Evolutionary conservation across 2,888 invertebrate species (phyloP).

Genomic region (Alcis repandata): DNA sequence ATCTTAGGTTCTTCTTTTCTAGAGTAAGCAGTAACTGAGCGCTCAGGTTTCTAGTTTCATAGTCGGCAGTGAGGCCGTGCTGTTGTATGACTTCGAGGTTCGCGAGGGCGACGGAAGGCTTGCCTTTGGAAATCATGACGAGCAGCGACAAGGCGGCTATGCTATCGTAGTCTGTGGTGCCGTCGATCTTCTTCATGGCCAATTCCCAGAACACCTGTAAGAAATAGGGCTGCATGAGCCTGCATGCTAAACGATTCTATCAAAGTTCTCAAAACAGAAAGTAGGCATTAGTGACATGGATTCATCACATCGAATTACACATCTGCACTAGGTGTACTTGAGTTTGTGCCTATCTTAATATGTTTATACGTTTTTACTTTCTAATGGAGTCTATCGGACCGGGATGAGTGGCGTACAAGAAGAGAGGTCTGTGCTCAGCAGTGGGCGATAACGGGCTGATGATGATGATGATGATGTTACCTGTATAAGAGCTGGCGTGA

Average conservation of each 20-base stretch:
- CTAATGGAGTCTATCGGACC: too few relatives aligned
- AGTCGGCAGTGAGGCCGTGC: slow-evolving; percentile 89
- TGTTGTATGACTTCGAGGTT: slow-evolving; percentile 92
- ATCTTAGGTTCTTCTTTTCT: slow-evolving; percentile 72
- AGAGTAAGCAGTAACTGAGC: slow-evolving; percentile 72
- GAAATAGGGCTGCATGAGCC: slow-evolving; percentile 7
- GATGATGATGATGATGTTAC: slow-evolving; percentile 50
- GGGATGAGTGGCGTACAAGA: too few relatives aligned
- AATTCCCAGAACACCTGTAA: slow-evolving; percentile 93
- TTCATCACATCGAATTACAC: too few relatives aligned
- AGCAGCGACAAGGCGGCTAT: slow-evolving; percentile 91
- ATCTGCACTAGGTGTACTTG: too few relatives aligned
- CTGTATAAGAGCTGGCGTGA: slow-evolving; percentile 79
- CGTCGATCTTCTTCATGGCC: slow-evolving; percentile 91
- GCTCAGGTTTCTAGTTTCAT: slow-evolving; percentile 70
- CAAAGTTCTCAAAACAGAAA: too few relatives aligned
- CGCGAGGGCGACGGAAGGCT: slow-evolving; percentile 87
- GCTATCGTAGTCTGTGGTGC: slow-evolving; percentile 90
- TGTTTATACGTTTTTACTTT: too few relatives aligned
- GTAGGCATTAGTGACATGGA: too few relatives aligned
- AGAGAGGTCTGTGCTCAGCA: too few relatives aligned
- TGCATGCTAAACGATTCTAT: too few relatives aligned
- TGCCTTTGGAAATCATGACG: slow-evolving; percentile 89
- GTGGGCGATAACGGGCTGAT: too few relatives aligned
- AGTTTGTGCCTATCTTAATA: too few relatives aligned